Conservation (phyloP, 2,888 invertebrate species). For the Folsomia manolachei region DNA sequence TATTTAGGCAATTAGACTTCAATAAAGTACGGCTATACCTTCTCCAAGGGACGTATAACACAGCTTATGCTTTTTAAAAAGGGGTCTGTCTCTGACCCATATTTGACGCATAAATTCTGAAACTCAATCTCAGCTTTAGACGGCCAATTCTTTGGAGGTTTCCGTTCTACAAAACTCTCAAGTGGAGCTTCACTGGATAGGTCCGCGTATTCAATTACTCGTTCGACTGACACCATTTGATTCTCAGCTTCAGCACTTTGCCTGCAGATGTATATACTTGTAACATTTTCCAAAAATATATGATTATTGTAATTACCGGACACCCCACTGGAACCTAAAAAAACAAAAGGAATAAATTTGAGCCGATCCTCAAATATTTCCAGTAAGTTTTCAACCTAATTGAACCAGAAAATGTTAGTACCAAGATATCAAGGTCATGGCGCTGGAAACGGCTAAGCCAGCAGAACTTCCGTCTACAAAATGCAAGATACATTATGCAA, state of each 20-base stretch:
- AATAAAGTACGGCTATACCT: slow-evolving; percentile 52
- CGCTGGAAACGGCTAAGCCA: slow-evolving; percentile 70
- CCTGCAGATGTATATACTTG: slow-evolving; percentile 53
- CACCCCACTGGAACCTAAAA: slow-evolving; percentile 54
- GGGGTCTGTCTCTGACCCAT: slow-evolving; percentile 30
- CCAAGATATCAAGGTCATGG: slow-evolving; percentile 68
- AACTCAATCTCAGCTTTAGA: slow-evolving; percentile 41
- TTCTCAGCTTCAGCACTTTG: slow-evolving; percentile 68
- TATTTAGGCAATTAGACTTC: background rate
- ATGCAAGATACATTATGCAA: background rate
- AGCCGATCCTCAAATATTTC: slow-evolving; percentile 61
- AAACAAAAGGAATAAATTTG: slow-evolving; percentile 61
- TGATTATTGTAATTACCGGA: slow-evolving; percentile 52
- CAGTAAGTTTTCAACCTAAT: slow-evolving; percentile 37
- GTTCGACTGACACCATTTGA: slow-evolving; percentile 54
- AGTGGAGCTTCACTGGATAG: slow-evolving; percentile 55
- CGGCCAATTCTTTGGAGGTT: slow-evolving; percentile 46
- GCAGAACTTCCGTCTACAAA: slow-evolving; percentile 58
- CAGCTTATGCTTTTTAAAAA: slow-evolving; percentile 56
- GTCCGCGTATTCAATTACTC: slow-evolving; percentile 57
- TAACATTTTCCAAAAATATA: slow-evolving; percentile 20
- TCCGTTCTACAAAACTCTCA: slow-evolving; percentile 42
- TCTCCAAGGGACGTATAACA: slow-evolving; percentile 55
- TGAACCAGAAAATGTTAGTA: slow-evolving; percentile 17
- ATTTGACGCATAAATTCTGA: slow-evolving; percentile 37